A percentile compares a stretch with the other conserved stretches of the same genome.
Conservation (phyloP, 2,888 invertebrate species). For the Lacanobia wlatinum region DNA sequence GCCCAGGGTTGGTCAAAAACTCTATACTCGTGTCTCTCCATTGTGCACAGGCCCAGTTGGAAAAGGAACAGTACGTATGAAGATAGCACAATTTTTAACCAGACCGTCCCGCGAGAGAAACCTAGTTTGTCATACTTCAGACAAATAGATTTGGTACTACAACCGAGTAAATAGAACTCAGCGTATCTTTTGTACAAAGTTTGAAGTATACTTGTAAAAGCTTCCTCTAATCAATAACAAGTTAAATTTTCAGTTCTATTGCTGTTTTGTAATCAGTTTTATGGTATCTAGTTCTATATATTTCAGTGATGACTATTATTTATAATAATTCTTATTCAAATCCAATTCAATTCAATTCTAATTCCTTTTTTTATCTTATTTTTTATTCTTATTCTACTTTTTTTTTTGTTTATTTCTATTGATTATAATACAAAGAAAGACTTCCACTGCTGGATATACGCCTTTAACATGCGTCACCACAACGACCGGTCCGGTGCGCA, state of each 20-base stretch:
- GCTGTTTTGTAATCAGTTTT: neutral
- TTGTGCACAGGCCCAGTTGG: neutral
- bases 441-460: neutral
- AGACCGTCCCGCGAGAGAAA: slow-evolving; percentile 18
- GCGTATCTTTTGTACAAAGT: slow-evolving; percentile 35
- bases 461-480: neutral
- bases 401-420: no score
- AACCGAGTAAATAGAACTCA: slow-evolving; percentile 39
- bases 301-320: no score
- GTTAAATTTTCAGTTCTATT: slow-evolving; percentile 18
- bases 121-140: slow-evolving; percentile 48
- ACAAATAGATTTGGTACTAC: slow-evolving; percentile 50
- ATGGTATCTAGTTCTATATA: neutral
- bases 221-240: slow-evolving; percentile 53
- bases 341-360: no score
- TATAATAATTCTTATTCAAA: no score
- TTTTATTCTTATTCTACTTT: no score
- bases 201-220: slow-evolving; percentile 44
- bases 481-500: neutral
- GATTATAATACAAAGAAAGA: neutral
- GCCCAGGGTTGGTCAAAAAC: neutral
- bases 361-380: no score
- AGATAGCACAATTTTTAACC: neutral
- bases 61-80: neutral
- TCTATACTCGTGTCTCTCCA: neutral